A percentile compares a stretch with the other conserved stretches of the same genome.
These are phyloP conservation scores for Enteromius trimaculatus DNA, from an alignment of 2,797 vertebrate genomes.

Conservation along the genomic window DNA sequence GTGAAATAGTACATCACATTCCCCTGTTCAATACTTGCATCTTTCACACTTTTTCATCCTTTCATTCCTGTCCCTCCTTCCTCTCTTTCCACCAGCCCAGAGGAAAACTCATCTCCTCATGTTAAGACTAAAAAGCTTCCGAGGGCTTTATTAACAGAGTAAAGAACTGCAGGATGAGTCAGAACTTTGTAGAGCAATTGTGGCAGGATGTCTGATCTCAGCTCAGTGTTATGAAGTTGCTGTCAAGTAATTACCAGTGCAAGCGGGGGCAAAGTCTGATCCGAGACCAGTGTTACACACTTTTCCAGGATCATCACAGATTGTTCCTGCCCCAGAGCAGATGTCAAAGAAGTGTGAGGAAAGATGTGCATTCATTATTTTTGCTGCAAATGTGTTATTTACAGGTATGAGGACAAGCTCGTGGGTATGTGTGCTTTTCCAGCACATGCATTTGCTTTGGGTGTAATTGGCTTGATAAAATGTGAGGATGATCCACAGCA, in stretches of 20 bases:
- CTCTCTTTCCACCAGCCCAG: slow-evolving; percentile 25
- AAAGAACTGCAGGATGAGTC: neutral
- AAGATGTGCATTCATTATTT: slow-evolving; percentile 5
- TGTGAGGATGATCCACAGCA: neutral
- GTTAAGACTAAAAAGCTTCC: slow-evolving; percentile 31
- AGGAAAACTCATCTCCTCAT: slow-evolving; percentile 26
- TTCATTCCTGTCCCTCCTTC: slow-evolving; percentile 30
- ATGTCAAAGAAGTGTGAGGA: neutral
- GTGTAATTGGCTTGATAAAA: slow-evolving; percentile 25
- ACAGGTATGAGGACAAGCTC: neutral
- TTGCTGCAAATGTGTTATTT: neutral
- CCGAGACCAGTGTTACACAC: neutral
- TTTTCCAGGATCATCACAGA: neutral
- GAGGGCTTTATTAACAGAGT: slow-evolving; percentile 37
- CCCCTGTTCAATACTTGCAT: slow-evolving; percentile 2
- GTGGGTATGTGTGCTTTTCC: neutral
- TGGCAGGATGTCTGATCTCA: slow-evolving; percentile 10
- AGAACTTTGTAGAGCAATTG: slow-evolving; percentile 21
- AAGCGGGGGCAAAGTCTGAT: neutral
- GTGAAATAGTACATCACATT: slow-evolving; percentile 14
- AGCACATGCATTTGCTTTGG: neutral
- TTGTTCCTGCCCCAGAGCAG: neutral
- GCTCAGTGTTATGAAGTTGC: slow-evolving; percentile 14
- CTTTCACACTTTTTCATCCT: slow-evolving; percentile 1
- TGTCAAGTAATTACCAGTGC: neutral